phyloP scores from a whole-genome alignment of 2,797 vertebrate species.

The Ceyx erithaca region DNA sequence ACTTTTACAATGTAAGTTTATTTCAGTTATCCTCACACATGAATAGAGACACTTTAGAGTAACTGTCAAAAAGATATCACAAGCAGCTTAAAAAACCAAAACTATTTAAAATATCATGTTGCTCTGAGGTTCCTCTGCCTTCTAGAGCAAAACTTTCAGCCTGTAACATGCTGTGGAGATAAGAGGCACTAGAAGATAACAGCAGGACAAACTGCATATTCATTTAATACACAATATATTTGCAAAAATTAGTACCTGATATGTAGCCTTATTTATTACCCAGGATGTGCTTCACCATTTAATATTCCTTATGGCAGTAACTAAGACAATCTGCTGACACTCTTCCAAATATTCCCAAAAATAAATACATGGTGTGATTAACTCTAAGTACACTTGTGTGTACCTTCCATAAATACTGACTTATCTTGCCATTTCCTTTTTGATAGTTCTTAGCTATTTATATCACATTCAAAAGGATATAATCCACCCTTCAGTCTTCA shows the following conservation, averaged over 20 bases:
- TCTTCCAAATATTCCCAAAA: constrained; percentile 13
- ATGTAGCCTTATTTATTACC: neutral
- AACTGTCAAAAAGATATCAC: neutral
- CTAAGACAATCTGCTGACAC: neutral
- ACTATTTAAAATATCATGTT: neutral
- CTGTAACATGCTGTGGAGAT: neutral
- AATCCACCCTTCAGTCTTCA: constrained; percentile 8
- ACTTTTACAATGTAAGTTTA: neutral
- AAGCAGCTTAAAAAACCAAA: neutral
- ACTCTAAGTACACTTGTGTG: neutral
- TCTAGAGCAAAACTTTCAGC: neutral
- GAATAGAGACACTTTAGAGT: neutral
- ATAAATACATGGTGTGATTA: neutral
- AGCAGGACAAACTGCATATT: neutral
- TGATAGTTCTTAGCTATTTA: constrained; percentile 30
- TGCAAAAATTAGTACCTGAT: neutral
- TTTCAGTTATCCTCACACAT: neutral
- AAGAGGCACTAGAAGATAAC: neutral
- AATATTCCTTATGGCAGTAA: neutral
- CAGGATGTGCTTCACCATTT: neutral
- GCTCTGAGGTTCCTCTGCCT: neutral
- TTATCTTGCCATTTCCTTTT: constrained; percentile 17
- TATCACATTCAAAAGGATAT: neutral
- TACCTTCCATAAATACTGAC: constrained; percentile 15
- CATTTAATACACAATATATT: neutral